Base-by-base conservation (phyloP, 2,888 invertebrate species). In the Agriotes lineatus region DNA sequence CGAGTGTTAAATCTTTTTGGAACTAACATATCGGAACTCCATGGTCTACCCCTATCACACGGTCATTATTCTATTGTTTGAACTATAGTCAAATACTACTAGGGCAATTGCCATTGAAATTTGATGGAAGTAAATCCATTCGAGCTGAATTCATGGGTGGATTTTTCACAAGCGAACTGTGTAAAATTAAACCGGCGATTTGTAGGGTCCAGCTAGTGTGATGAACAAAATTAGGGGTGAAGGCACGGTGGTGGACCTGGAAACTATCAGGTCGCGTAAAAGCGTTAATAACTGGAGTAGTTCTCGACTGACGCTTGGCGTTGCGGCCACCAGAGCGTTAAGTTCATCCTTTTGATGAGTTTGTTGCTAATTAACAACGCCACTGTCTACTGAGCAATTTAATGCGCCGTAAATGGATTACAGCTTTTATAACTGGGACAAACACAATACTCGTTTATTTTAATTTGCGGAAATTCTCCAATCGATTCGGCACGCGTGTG, bases 321-420 rank as follows among this genome's bases (percentile, higher is more conserved):
- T 61, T 50, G 16, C 45, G 57, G 20, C 66, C 52, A 66, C 25
- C 57, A 50, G 57, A 69, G 69, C 69, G 69, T 69, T 66, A 66
- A 66, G 56, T 66, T 69, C 48, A 66, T 61, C 66, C 66, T 66
- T 69, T 66, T 69, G 61, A 66, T 30, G 66, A 69, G 60, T 60
- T 69, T 57, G 61, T 54, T 56, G 45, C 61, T 69, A 69, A 69
- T 69, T 69, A 65, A 56, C 50, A 35, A 48, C 25, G 25, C 50
- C 22, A 44, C 18, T 39, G 42, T 59, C 57, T 63, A 42, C 57
- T 50, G 54, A 60, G 44, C 44, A 56, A 59, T 60, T 59, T 58
- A 58, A 65, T 58, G 48, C 22, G 45, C 45, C 37, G 35, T 64
- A 64, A 64, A 64, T 57, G 62, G 62, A 67, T 67, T 61, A 56